Base-by-base conservation (phyloP, 2,888 invertebrate species). In the Tetropium fuscum region DNA sequence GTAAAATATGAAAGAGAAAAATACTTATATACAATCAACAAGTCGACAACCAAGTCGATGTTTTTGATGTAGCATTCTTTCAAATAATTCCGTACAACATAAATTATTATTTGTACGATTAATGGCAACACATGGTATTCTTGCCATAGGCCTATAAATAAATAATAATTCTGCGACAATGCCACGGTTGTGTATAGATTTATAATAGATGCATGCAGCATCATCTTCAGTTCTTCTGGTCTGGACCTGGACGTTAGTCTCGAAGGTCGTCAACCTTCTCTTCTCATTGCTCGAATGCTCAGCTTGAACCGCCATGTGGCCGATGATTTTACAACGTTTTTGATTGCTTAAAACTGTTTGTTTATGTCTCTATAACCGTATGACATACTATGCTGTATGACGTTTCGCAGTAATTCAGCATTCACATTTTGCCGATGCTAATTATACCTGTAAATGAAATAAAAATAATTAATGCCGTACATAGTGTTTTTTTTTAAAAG, bases 241-340 rank as follows among this genome's bases (percentile, higher is more conserved):
- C 48, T 49, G 48, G 36, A 49, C 48, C 48, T 49, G 48, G 36
- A 49, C 48, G 36, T 49, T 47, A 47, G 47, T 47, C 47, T 18
- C 38, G 22, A 22, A 16, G 48, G 48, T 49, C 48, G 48, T 20
- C 36, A 49, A 49, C 48, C 48, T 49, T 49, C 34, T 13, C 36
- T 49, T 49, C 25, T 49, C 48, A 36, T 30, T 30, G 45, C 30
- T 45, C 27, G 30, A 15, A 20, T 43, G 22, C 6, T 22, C 43
- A 22, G 15, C 15, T 18, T 18, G 54, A 63, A 58, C n/a, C n/a
- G n/a, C n/a, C 66, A 64, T 66, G 53, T 66, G 66, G 59, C 60
- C 66, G 58, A 66, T 62, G 60, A 54, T 60, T 64, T 66, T 62
- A 60, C 45, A 48, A 54, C 55, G 48, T 63, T 61, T 56, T 45